Conservation (phyloP, 1,140 invertebrate genomes). For the Periplaneta americana region DNA sequence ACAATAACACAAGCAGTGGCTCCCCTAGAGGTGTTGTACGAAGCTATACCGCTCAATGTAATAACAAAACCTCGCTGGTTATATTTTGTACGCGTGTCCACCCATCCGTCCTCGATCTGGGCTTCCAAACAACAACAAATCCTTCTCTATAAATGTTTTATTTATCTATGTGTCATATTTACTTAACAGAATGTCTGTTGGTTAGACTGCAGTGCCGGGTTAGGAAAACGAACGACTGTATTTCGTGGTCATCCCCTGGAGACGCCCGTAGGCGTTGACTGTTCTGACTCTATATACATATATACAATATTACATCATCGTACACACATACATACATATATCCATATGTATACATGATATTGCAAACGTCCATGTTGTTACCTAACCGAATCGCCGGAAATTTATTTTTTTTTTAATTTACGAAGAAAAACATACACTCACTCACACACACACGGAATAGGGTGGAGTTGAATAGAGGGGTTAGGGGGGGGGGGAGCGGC, state of each 20-base stretch:
- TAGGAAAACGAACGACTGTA: not conserved
- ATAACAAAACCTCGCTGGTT: not conserved
- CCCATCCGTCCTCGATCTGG: not conserved
- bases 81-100: not conserved
- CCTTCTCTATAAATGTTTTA: not conserved
- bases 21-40: not conserved
- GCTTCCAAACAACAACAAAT: not conserved
- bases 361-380: too few species aligned
- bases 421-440: conserved; percentile 1
- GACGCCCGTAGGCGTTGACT: not conserved
- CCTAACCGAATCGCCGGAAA: not conserved
- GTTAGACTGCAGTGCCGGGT: not conserved
- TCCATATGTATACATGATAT: not conserved
- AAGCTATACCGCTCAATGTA: not conserved
- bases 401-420: conserved; percentile 7
- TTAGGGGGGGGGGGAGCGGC: not conserved
- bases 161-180: not conserved
- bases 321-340: not conserved
- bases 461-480: not conserved
- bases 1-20: not conserved
- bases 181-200: not conserved
- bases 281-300: not conserved
- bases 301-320: not conserved
- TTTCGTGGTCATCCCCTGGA: not conserved
- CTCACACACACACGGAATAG: not conserved